Evolutionary conservation across 2,888 invertebrate genomes (phyloP), one percentile per base, ranked within the genome.

Genomic region (Drosophila kuntzei): DNA sequence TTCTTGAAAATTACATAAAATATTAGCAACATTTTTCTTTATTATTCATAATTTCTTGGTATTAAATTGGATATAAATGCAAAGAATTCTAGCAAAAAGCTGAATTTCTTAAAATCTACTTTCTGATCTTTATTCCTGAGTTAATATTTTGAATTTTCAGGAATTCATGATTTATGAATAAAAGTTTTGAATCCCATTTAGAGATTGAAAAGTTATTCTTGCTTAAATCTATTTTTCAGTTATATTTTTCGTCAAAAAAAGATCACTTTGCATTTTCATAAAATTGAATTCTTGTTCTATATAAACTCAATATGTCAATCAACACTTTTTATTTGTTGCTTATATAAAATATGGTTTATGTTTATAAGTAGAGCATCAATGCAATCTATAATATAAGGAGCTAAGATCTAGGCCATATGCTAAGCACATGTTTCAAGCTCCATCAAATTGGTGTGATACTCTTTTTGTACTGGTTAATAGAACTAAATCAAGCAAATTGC

Each of bases 401-500:
- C 25, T 25, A 22, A 34, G 44, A 44, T 36, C n/a, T 55, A 25
- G 46, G 22, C 25, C 57, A 57, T n/a, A 29, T 59, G 39, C 49
- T 25, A 2, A 32, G 16, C 34, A 58, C 27, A 32, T 66, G 62
- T 58, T 47, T 20, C 66, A 61, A 58, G 11, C 39, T 39, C 3
- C 5, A 18, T 67, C 9, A 41, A 2, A 11, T 37, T 34, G 37
- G 6, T 8, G 11, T 22, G n/a, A 32, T 12, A 46, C 63, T 41
- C 32, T 27, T n/a, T n/a, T 14, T 41, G 14, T n/a, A 11, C 22
- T 44, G 43, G 14, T 9, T 27, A 50, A 58, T 18, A 68, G 75
- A 75, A 69, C 51, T 61, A 84, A 82, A 61, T 80, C 57, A 61
- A 67, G 71, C 86, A 88, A 83, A 88, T 83, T 88, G 87, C 86